Evolutionary conservation across 2,888 invertebrate genomes (phyloP).

Genomic region (Scaptomyza cyrtandrae): DNA sequence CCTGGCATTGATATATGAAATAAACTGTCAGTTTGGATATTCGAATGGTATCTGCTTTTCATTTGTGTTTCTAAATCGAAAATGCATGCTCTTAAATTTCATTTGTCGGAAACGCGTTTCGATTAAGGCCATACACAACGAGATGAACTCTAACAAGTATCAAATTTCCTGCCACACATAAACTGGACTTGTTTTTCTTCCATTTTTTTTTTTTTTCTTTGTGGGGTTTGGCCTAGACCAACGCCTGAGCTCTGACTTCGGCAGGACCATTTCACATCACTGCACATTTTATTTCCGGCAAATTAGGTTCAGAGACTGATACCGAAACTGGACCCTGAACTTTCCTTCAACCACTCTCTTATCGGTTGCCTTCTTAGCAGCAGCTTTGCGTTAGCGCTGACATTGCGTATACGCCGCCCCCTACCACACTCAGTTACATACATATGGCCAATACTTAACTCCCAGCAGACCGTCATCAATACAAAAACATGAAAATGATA

Average conservation of each 20-base stretch:
- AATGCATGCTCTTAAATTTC: constrained; percentile 56
- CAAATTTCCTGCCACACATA: constrained; percentile 66
- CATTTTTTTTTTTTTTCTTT: not conserved
- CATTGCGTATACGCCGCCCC: constrained; percentile 61
- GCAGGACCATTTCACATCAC: constrained; percentile 68
- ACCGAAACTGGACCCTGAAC: constrained; percentile 1
- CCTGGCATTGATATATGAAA: constrained; percentile 35
- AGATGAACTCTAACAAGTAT: constrained; percentile 64
- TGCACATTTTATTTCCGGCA: constrained; percentile 79
- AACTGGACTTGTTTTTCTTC: not conserved
- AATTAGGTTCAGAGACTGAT: constrained; percentile 62
- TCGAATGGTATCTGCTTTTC: not conserved
- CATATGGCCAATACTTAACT: constrained; percentile 20
- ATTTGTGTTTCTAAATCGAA: constrained; percentile 26
- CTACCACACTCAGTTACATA: not conserved
- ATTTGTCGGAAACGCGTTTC: constrained; percentile 57
- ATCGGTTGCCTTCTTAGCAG: constrained; percentile 49
- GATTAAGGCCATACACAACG: constrained; percentile 4
- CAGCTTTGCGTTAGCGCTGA: constrained; percentile 55
- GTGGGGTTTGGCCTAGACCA: constrained; percentile 5
- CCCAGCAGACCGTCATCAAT: constrained; percentile 67
- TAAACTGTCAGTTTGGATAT: constrained; percentile 30
- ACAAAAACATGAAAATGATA: constrained; percentile 76
- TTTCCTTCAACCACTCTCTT: constrained; percentile 10
- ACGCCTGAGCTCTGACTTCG: constrained; percentile 56